Base-by-base conservation (phyloP, 1,140 invertebrate genomes). In the Dicyema japonicum region DNA sequence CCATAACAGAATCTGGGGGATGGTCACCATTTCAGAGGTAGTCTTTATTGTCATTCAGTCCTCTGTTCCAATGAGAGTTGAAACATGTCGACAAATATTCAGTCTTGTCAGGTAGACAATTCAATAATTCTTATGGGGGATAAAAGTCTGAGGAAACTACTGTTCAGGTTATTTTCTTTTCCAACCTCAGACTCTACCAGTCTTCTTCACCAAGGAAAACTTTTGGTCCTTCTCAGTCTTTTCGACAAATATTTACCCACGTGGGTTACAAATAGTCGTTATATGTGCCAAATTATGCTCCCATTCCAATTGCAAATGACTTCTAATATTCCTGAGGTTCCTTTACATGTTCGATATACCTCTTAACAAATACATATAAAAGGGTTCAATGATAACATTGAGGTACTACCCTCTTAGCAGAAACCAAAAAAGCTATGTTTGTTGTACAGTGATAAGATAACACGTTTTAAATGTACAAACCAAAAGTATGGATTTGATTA, bases 381-480 rank as follows among this genome's bases (percentile, higher is more conserved):
- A 13, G 41, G 41, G 4, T 43, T 56, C 36, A 42, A 50, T 21
- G 46, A 55, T 27, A 39, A 67, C 34, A 60, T 85, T 3, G 56
- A 58, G 12, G 58, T 88, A n/a, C 57, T 88, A 42, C 54, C 59
- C 2, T 88, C 78, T 1, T 51, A 85, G 18, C 69, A 75, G 40
- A 62, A 61, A 37, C 80, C 82, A 1, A 69, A 75, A 39, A 72
- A 72, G 46, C 67, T 92, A 6, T 64, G 63, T 1, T 58, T 90
- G 15, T 57, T 52, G 37, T 71, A 65, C 38, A 72, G 69, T 21
- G 72, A 90, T 56, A 82, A 82, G 0, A 64, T 65, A 37, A 40
- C 54, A 6, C 90, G 90, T 50, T 60, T 65, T 27, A 67, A 35
- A 65, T 97, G 61, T 65, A 75, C 33, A 92, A 92, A 52, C 70